Evolutionary conservation across 2,888 invertebrate species (phyloP).

Genomic region (Rhamnusium bicolor): DNA sequence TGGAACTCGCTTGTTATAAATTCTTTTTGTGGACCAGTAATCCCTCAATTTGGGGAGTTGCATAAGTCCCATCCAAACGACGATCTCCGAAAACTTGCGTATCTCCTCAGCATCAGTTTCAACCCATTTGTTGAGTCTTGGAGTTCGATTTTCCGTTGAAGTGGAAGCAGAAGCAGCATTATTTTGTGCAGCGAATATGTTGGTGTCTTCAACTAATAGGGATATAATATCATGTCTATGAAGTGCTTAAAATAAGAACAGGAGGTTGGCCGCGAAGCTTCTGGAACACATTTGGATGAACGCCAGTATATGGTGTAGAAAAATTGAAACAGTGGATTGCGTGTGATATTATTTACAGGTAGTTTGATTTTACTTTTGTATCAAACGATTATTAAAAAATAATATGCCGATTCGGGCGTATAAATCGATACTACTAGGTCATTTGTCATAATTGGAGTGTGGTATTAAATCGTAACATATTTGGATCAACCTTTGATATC

Average conservation of each 20-base stretch:
- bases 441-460: too few species aligned
- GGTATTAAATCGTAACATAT: too few species aligned
- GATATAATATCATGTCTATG: constrained; percentile 36
- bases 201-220: constrained; percentile 38
- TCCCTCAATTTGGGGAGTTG: constrained; percentile 5
- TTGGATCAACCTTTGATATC: too few species aligned
- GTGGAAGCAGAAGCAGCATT: constrained; percentile 10
- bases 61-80: background rate
- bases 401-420: too few species aligned
- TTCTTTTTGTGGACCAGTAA: background rate
- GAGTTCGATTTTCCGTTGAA: background rate
- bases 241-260: too few species aligned
- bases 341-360: too few species aligned
- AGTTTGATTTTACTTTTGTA: too few species aligned
- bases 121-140: constrained; percentile 19
- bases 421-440: too few species aligned
- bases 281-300: constrained; percentile 10
- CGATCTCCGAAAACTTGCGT: constrained; percentile 1
- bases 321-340: too few species aligned
- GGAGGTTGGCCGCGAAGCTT: constrained; percentile 1
- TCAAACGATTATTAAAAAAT: too few species aligned
- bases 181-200: constrained; percentile 38
- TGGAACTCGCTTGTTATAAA: constrained; percentile 9
- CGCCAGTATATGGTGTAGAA: constrained; percentile 16
- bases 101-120: constrained; percentile 5